Conservation (phyloP, 1,140 invertebrate genomes). For the Drosophila dunni region DNA sequence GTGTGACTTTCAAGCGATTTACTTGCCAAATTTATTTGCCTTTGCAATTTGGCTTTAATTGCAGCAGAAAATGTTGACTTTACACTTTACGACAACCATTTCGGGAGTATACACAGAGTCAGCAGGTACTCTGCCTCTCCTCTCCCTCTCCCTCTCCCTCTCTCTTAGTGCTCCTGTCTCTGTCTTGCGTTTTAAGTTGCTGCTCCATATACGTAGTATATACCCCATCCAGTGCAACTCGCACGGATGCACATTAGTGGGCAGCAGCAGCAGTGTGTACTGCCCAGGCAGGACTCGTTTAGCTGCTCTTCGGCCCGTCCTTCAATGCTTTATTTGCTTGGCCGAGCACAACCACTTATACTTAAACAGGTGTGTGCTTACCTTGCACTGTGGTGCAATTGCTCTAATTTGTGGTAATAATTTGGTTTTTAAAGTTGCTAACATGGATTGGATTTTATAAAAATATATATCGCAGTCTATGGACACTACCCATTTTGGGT, state of each 20-base stretch:
- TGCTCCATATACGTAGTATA: conserved; percentile 3
- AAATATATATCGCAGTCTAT: too few relatives aligned
- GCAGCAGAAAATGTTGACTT: conserved; percentile 76
- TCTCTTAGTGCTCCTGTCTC: background rate
- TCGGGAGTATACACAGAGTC: conserved; percentile 13
- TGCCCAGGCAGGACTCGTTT: conserved; percentile 23
- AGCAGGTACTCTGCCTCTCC: background rate
- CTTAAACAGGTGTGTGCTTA: conserved; percentile 40
- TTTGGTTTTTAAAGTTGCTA: too few relatives aligned
- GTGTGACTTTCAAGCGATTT: conserved; percentile 51
- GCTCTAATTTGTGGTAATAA: too few relatives aligned
- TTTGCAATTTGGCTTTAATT: conserved; percentile 67
- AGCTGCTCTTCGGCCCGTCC: conserved; percentile 18
- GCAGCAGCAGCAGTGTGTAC: background rate
- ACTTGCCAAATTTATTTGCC: conserved; percentile 64
- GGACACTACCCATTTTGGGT: too few relatives aligned
- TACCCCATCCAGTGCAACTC: background rate
- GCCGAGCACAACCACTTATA: conserved; percentile 53
- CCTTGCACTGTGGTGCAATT: too few relatives aligned
- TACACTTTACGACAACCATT: conserved; percentile 62
- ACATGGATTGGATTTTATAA: too few relatives aligned
- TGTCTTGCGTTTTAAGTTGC: background rate
- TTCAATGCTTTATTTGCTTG: conserved; percentile 53
- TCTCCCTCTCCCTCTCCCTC: background rate
- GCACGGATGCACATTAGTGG: conserved; percentile 40